Evolutionary conservation across 2,888 invertebrate species (phyloP).

Genomic region (Trissolcus brochymenae): DNA sequence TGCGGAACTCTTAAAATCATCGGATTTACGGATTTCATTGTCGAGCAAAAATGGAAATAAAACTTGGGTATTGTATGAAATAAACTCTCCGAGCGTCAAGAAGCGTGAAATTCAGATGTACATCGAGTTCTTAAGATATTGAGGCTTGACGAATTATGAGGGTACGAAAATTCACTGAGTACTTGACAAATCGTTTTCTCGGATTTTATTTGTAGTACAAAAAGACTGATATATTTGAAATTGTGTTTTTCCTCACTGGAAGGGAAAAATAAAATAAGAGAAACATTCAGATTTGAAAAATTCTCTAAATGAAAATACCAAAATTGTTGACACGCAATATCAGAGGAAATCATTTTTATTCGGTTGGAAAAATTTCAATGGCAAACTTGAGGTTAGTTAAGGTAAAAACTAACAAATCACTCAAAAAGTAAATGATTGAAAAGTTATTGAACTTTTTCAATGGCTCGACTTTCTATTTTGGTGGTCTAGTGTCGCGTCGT

Average conservation of each 20-base stretch:
- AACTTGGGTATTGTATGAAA: background rate
- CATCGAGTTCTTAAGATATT: conserved; percentile 35
- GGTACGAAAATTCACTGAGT: conserved; percentile 31
- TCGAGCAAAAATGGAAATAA: background rate
- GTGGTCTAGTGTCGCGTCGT: conserved; percentile 5
- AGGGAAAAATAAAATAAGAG: background rate
- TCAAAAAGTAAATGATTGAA: conserved; percentile 2
- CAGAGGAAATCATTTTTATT: too few relatives aligned
- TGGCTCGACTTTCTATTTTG: conserved; percentile 11
- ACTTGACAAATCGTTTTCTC: conserved; percentile 37
- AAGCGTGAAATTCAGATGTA: conserved; percentile 21
- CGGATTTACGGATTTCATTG: conserved; percentile 6
- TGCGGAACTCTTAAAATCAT: background rate
- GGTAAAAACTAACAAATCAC: conserved; percentile 1
- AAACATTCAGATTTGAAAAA: too few relatives aligned
- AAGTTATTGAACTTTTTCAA: conserved; percentile 1
- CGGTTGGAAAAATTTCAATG: too few relatives aligned
- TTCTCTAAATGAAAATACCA: too few relatives aligned
- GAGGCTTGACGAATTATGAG: conserved; percentile 48
- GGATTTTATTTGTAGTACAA: conserved; percentile 5
- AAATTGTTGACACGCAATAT: too few relatives aligned
- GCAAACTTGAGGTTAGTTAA: background rate
- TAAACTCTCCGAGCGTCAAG: conserved; percentile 12
- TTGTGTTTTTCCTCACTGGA: too few relatives aligned
- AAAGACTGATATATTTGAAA: background rate